Evolutionary conservation across 2,797 vertebrate species (phyloP), one percentile per base, ranked within the genome.

Genomic region (Dendrocincla fuliginosa): DNA sequence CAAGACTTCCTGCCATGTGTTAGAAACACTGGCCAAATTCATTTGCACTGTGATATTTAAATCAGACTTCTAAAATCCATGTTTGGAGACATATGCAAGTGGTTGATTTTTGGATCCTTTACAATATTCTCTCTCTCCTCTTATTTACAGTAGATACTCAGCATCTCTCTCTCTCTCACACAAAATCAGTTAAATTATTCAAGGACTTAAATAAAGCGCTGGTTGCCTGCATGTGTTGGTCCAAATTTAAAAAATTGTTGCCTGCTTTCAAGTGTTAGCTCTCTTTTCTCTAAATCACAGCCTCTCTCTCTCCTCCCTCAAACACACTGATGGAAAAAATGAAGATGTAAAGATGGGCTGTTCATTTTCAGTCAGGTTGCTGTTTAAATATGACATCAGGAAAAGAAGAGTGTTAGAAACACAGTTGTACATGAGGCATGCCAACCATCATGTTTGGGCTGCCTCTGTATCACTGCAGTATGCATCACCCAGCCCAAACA

Each of bases 381-480:
- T 93, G 59, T 93, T 92, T 93, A 95, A 94, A 92, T 73, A 71
- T 39, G 59, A 81, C 92, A 90, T 67, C 55, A 74, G 60, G 78
- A 93, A 20, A 71, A 79, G 90, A 93, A 23, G 71, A 77, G 90
- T 87, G 53, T 64, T 91, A 92, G 91, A 82, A 93, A 95, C 93
- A 96, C 76, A 82, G 84, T 95, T 83, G 57, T 94, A 78, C 11
- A 0, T 63, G 87, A 94, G 57, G 69, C 84, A 86, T 85, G 76
- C 80, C 79, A 80, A 68, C 59, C 85, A 87, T 56, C 44, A 4
- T 27, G 3, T 93, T 95, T 94, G 74, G 88, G 95, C 84, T 96
- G 96, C 89, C 89, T 95, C 90, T 94, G 80, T 77, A 84, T 92
- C 87, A 57, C 91, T 96, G 85, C 91, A 95, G 89, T 70, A 92